phyloP scores from a whole-genome alignment of 2,797 vertebrate species.

The Pteropus rufus region DNA sequence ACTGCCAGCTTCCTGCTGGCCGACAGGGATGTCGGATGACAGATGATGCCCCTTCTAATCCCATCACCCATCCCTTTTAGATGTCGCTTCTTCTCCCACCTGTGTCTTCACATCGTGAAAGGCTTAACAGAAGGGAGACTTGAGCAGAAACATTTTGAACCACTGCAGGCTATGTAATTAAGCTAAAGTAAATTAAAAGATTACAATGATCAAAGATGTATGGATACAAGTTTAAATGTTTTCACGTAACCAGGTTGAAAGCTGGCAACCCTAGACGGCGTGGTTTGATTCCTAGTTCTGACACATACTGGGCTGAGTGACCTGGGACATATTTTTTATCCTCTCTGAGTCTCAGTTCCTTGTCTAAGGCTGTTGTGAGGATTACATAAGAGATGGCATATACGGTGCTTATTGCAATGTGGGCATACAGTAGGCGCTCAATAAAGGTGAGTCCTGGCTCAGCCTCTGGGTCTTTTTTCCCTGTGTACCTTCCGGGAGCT shows the following conservation, averaged over 20 bases:
- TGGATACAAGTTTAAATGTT: not conserved
- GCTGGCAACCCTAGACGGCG: not conserved
- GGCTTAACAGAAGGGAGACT: not conserved
- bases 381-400: too few species aligned
- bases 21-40: rapidly evolving
- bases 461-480: not conserved
- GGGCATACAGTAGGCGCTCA: not conserved
- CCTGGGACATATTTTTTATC: not conserved
- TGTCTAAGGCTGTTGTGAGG: not conserved
- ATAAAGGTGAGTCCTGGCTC: not conserved
- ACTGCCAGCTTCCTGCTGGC: not conserved
- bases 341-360: not conserved
- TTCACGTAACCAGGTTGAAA: not conserved
- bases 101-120: rapidly evolving
- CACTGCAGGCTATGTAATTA: not conserved
- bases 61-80: rapidly evolving
- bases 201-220: too few species aligned
- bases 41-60: not conserved
- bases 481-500: not conserved
- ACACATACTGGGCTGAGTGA: not conserved
- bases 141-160: rapidly evolving
- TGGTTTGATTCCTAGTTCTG: not conserved
- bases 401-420: too few species aligned
- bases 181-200: too few species aligned
- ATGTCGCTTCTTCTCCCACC: not conserved